Base-by-base conservation (phyloP, 2,888 invertebrate genomes). In the Ophonus ardosiacus region DNA sequence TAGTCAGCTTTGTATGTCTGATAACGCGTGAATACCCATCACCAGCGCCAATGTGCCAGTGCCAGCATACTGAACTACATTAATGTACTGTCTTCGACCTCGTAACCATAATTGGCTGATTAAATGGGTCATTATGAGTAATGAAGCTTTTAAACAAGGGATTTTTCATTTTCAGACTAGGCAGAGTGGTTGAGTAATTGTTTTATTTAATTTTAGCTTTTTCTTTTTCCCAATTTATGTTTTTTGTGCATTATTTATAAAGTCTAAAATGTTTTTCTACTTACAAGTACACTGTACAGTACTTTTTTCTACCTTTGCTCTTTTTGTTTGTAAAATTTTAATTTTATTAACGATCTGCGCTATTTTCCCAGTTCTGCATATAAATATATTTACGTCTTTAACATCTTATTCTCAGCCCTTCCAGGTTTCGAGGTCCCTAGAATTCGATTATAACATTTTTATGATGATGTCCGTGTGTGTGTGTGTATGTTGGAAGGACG, bases 1-100 rank as follows among this genome's bases (percentile, higher is more conserved):
- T 68, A 68, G 68, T 68, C 68, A 68, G 68, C 68, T 68, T 68
- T 68, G 63, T 63, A 15, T 31, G 68, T 38, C 68, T 68, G 68
- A 68, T 68, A 68, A 68, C 68, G 68, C 68, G 15, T 40, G 68
- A 68, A 31, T 68, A 38, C 68, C 68, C 68, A 38, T 24, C 38
- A 68, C 8, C 63, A 63, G 21, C 63, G 24, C 63, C 63, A 63
- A 18, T 8, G 21, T 18, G 8, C 24, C 17, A 59, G 59, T 24
- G 24, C 63, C 38, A 68, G 24, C 31, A 68, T 38, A 31, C 21
- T 68, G 38, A 38, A 38, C 10, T 31, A 31, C 0, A 31, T 63
- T 63, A 10, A 6, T 18, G 21, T 8, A 24, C 59, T 18, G 59
- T 59, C 18, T 59, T 15, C 59, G 63, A 21, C 63, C 10, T 63